Percentiles rank a stretch among this genome's conserved stretches.
Conservation (phyloP, 2,888 invertebrate genomes). For the Nasonia oneida region DNA sequence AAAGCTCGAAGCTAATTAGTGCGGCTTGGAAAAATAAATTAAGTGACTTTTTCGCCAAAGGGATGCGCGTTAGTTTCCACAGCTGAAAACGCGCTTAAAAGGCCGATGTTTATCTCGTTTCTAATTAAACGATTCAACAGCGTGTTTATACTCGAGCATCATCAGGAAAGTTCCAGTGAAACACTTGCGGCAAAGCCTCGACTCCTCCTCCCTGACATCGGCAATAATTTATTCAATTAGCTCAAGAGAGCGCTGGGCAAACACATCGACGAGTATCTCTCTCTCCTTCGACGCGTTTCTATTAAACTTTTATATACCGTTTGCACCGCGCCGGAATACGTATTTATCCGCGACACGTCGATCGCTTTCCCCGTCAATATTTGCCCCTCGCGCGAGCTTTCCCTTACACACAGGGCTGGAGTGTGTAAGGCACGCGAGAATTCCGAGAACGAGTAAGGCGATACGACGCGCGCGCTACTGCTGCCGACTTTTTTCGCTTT, state of each 20-base stretch:
- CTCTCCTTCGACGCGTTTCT: neutral
- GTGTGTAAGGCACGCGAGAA: neutral
- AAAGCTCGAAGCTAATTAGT: slow-evolving; percentile 28
- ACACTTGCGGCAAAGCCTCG: too few relatives aligned
- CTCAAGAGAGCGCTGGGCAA: neutral
- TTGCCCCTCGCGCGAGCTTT: neutral
- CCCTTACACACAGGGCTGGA: neutral
- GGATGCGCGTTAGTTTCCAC: neutral
- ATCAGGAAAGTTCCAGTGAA: too few relatives aligned
- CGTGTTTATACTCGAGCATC: neutral
- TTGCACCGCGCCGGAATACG: neutral
- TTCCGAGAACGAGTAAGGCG: neutral
- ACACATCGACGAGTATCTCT: neutral
- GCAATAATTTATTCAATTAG: slow-evolving; percentile 12
- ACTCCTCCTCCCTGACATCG: neutral
- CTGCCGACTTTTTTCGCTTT: too few relatives aligned
- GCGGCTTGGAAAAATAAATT: slow-evolving; percentile 32
- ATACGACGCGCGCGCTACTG: neutral
- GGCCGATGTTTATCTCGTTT: neutral
- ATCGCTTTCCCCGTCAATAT: slow-evolving; percentile 33
- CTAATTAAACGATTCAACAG: neutral
- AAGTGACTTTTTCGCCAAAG: neutral
- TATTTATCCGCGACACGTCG: slow-evolving; percentile 13
- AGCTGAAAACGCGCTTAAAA: neutral
- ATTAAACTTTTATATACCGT: slow-evolving; percentile 1